A percentile compares a stretch with the other conserved stretches of the same genome.
These are phyloP conservation scores for Ornithoptera alexandrae DNA, from an alignment of 2,888 invertebrate species.

Conservation along the genomic window DNA sequence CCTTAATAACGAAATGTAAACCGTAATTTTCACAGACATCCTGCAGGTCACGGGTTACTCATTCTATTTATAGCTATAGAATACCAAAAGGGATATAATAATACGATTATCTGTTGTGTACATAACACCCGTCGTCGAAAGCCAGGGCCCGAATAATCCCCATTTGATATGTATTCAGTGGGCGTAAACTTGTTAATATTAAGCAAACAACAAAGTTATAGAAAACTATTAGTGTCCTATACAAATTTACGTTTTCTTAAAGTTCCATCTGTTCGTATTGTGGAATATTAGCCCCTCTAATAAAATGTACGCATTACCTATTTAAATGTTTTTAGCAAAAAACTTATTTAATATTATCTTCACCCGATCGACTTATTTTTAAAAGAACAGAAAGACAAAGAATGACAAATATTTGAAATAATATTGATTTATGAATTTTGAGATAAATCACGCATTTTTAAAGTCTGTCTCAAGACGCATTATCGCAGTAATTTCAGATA, in stretches of 20 bases:
- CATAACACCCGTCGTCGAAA: slow-evolving; percentile 12
- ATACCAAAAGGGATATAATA: slow-evolving; percentile 17
- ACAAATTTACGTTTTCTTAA: not conserved
- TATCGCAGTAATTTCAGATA: too few species aligned
- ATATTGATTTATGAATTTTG: too few species aligned
- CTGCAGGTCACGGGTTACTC: slow-evolving; percentile 1
- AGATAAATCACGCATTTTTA: too few species aligned
- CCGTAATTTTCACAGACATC: slow-evolving; percentile 4
- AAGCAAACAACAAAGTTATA: slow-evolving; percentile 10
- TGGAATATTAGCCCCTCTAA: not conserved
- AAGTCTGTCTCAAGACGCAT: too few species aligned
- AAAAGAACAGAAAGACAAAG: too few species aligned
- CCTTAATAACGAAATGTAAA: slow-evolving; percentile 9
- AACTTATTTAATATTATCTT: not conserved
- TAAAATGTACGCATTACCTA: not conserved
- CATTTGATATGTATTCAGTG: slow-evolving; percentile 14
- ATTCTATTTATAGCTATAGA: slow-evolving; percentile 13
- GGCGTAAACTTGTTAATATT: slow-evolving; percentile 17
- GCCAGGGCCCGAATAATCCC: slow-evolving; percentile 17
- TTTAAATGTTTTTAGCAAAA: not conserved
- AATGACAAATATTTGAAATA: too few species aligned
- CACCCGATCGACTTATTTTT: not conserved
- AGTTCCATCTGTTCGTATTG: not conserved
- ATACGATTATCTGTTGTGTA: slow-evolving; percentile 17
- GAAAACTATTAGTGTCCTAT: not conserved